These are phyloP conservation scores for Procapra przewalskii DNA, from an alignment of 2,113 vertebrate genomes.

Conservation along the genomic window DNA sequence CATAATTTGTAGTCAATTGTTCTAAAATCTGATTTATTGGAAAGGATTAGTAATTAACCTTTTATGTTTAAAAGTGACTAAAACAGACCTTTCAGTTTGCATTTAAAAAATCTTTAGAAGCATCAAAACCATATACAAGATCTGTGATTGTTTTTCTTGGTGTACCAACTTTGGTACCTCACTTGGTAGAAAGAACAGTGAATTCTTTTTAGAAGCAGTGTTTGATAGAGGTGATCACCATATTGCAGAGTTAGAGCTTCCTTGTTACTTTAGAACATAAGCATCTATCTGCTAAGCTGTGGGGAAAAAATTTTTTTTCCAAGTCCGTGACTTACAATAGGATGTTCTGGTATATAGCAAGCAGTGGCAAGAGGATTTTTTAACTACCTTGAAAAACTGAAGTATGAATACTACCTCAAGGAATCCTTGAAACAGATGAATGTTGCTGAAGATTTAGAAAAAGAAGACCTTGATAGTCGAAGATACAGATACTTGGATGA, in stretches of 20 bases:
- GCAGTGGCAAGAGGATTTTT: conserved; percentile 81
- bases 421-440: conserved; percentile 77
- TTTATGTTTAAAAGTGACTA: not conserved
- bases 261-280: not conserved
- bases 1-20: not conserved
- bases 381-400: conserved; percentile 79
- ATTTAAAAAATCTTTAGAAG: not conserved
- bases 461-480: conserved; percentile 70
- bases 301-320: not conserved
- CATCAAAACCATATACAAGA: not conserved
- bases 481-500: conserved; percentile 84
- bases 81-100: not conserved
- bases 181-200: not conserved
- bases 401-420: conserved; percentile 80
- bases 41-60: not conserved
- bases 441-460: conserved; percentile 79
- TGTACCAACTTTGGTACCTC: not conserved
- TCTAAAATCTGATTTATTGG: not conserved
- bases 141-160: not conserved
- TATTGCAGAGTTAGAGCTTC: not conserved
- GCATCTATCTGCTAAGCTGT: not conserved
- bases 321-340: not conserved
- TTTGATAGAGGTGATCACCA: not conserved
- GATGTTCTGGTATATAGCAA: conserved; percentile 72
- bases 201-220: not conserved